Base-by-base conservation (phyloP, 2,113 vertebrate species). In the Cebus imitator region DNA sequence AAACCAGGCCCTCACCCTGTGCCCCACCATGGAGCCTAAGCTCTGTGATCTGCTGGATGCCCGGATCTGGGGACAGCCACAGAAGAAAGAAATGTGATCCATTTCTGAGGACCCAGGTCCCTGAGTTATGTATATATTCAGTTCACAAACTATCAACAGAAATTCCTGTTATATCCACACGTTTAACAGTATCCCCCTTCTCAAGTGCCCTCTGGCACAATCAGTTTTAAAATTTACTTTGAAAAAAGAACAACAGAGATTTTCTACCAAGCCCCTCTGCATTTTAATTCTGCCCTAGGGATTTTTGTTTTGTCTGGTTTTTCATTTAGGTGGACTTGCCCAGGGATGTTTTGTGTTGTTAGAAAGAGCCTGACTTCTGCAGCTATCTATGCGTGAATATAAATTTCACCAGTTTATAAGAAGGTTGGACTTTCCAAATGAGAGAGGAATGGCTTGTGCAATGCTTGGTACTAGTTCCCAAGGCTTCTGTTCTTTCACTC, bases 11-110 rank as follows among this genome's bases (percentile, higher is more conserved):
- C 2, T 14, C 9, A 68, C 16, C 16, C 10, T 30, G 0, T 0
- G 13, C 14, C 23, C 23, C 18, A 1, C 1, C 6, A 1, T 6
- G 13, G 78, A 61, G 20, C 8, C 30, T 11, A 32, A 21, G 25
- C 8, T 64, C 87, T 96, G 14, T 14, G 32, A 58, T 35, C 73
- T 85, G 40, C 83, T n/a, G 32, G 20, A 10, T 45, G 32, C 13
- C 58, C 52, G 8, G 23, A 27, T 32, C 27, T 37, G 35, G 27
- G 11, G 79, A 32, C 2, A 43, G 35, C 43, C 10, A 27, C 2
- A 3, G 52, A 84, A 82, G 16, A 78, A 17, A 55, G 50, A 73
- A 32, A 16, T 2, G 13, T 8, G n/a, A 27, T 37, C 43, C 37
- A 35, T 43, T 30, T 64, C 11, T 37, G 43, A 78, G 32, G 78